Evolutionary conservation across 2,113 vertebrate species (phyloP).

Genomic region (Eira barbara): DNA sequence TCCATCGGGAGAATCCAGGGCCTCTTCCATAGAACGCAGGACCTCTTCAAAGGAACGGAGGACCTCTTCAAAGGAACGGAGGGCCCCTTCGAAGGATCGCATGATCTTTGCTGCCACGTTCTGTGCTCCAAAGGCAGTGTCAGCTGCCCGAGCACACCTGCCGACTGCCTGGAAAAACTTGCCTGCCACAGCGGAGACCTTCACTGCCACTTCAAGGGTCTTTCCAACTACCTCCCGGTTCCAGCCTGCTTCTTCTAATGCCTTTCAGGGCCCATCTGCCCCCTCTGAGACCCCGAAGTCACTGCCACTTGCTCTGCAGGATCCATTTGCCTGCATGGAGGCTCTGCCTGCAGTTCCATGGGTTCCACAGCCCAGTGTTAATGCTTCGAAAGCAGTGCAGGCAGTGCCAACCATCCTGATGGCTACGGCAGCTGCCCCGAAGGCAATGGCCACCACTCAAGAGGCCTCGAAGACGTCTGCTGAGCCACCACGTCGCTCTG

Average conservation of each 20-base stretch:
- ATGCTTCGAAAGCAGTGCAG: not conserved
- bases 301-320: conserved; percentile 56
- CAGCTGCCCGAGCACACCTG: conserved; percentile 15
- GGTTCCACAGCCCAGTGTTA: not conserved
- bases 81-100: conserved; percentile 56
- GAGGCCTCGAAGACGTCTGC: not conserved
- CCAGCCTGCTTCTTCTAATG: conserved; percentile 46
- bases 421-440: not conserved
- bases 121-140: conserved; percentile 11
- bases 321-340: conserved; percentile 43
- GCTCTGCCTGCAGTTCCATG: conserved; percentile 41
- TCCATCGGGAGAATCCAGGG: conserved; percentile 55
- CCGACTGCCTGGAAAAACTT: conserved; percentile 43
- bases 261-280: conserved; percentile 32
- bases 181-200: conserved; percentile 24
- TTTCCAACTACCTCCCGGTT: conserved; percentile 63
- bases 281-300: conserved; percentile 40
- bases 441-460: not conserved
- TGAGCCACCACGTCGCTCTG: not conserved
- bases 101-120: conserved; percentile 66
- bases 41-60: conserved; percentile 47
- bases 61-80: conserved; percentile 48
- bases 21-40: conserved; percentile 43
- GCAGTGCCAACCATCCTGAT: conserved; percentile 16
- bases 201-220: conserved; percentile 29